Percentiles rank a stretch among this genome's conserved stretches.
These are phyloP conservation scores for Drosophila flavopinicola DNA, from an alignment of 2,888 invertebrate genomes.

Conservation along the genomic window DNA sequence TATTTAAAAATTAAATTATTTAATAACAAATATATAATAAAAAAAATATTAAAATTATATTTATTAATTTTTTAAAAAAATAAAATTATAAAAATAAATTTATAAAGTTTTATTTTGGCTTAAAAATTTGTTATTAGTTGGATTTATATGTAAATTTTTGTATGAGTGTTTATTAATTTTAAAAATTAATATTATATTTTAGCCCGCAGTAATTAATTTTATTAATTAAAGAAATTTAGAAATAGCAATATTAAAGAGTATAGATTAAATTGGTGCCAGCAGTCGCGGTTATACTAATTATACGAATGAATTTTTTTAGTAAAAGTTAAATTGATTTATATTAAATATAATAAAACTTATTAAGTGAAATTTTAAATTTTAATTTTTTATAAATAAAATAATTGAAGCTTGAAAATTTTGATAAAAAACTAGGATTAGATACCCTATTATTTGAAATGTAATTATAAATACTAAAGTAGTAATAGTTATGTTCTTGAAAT, in stretches of 20 bases:
- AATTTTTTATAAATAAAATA: slow-evolving; percentile 84
- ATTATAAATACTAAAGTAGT: slow-evolving; percentile 85
- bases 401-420: slow-evolving; percentile 87
- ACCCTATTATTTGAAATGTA: slow-evolving; percentile 87
- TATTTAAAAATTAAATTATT: slow-evolving; percentile 20
- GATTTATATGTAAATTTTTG: slow-evolving; percentile 87
- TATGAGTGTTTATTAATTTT: slow-evolving; percentile 84
- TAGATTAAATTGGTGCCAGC: slow-evolving; percentile 86
- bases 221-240: slow-evolving; percentile 87
- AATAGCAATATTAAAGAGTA: slow-evolving; percentile 86
- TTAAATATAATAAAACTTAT: slow-evolving; percentile 86
- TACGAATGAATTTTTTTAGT: slow-evolving; percentile 86
- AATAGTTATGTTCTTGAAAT: slow-evolving; percentile 87
- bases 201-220: slow-evolving; percentile 85
- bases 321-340: slow-evolving; percentile 55
- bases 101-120: slow-evolving; percentile 85
- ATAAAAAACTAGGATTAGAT: slow-evolving; percentile 88
- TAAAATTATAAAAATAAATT: slow-evolving; percentile 7
- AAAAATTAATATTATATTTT: slow-evolving; percentile 82
- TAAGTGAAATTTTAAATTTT: slow-evolving; percentile 75
- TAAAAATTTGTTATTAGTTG: slow-evolving; percentile 85
- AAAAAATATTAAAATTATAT: slow-evolving; percentile 7
- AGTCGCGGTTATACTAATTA: slow-evolving; percentile 89
- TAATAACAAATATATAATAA: slow-evolving; percentile 2
- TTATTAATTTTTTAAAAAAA: slow-evolving; percentile 9